Conservation (phyloP, 2,113 vertebrate species). For the Redunca redunca region DNA sequence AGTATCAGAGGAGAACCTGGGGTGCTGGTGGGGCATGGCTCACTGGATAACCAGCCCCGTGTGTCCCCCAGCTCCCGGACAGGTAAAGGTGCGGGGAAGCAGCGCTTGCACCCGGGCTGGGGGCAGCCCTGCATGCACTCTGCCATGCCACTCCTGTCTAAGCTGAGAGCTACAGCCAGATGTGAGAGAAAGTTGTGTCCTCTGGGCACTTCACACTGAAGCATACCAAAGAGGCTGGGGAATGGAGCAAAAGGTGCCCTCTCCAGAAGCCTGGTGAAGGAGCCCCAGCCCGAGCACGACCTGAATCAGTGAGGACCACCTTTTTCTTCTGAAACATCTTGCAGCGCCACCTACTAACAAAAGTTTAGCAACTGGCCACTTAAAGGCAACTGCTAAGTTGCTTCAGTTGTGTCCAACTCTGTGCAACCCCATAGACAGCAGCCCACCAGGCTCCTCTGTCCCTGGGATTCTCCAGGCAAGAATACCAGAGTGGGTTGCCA, state of each 20-base stretch:
- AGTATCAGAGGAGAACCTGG: not conserved
- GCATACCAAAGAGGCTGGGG: not conserved
- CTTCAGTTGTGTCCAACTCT: too few relatives aligned
- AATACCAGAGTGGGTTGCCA: too few relatives aligned
- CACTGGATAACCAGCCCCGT: not conserved
- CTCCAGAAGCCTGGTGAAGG: not conserved
- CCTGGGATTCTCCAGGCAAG: too few relatives aligned
- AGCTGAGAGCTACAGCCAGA: not conserved
- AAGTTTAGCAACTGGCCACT: not conserved
- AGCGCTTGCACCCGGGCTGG: fast-evolving
- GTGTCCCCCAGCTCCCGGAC: fast-evolving
- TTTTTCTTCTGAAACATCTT: not conserved
- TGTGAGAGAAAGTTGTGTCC: not conserved
- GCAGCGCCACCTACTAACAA: not conserved
- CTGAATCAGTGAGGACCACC: too few relatives aligned
- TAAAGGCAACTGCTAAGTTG: not conserved
- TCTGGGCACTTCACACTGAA: not conserved
- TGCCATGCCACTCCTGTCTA: not conserved
- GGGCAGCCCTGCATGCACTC: fast-evolving
- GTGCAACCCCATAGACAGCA: too few relatives aligned
- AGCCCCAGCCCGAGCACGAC: not conserved
- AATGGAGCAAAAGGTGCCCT: not conserved
- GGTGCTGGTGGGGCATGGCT: not conserved
- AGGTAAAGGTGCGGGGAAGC: not conserved
- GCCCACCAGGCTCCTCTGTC: too few relatives aligned